Base-by-base conservation (phyloP, 2,888 invertebrate species). In the Seira musarum region DNA sequence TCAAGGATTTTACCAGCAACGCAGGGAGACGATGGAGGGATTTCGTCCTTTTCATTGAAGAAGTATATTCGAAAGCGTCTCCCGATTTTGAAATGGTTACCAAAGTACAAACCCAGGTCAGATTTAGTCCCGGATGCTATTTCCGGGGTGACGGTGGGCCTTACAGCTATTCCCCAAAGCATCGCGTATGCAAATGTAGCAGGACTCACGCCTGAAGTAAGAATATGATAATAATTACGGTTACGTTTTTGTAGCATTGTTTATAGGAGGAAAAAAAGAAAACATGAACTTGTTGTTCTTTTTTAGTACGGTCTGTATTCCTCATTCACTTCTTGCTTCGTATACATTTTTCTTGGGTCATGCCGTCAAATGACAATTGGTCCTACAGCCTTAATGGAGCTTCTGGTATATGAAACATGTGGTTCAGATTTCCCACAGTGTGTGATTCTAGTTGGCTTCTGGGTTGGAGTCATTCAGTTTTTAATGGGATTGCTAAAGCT, bases 81-180 rank as follows among this genome's bases (percentile, higher is more conserved):
- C 68, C 95, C 96, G 6, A 91, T 96, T 71, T 88, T 93, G 8
- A 89, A 89, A 75, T 96, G 96, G 96, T 88, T 95, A 84, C 95
- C 95, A 3, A 92, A 91, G 87, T 96, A 96, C 90, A 92, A 91
- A 87, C 88, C 90, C 3, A 91, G 92, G 81, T 22, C 57, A 19
- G 92, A 93, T 89, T 93, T 95, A 8, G 89, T 76, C 15, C 60
- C 89, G 35, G 91, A 91, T 84, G 35, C 89, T 61, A 63, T 91
- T 64, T 90, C 90, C 53, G 90, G 90, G 17, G 83, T 90, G 49
- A 90, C 90, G 0, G 90, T 91, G 1, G 97, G 96, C 1, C 17
- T 76, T 2, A 78, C 73, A 1, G 49, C 97, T 76, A 96, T 98
- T 87, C 97, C 97, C 15, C 97, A 97, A 90, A 93, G 93, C 22